These are phyloP conservation scores for Unio pictorum DNA, from an alignment of 2,888 invertebrate species.

Conservation along the genomic window DNA sequence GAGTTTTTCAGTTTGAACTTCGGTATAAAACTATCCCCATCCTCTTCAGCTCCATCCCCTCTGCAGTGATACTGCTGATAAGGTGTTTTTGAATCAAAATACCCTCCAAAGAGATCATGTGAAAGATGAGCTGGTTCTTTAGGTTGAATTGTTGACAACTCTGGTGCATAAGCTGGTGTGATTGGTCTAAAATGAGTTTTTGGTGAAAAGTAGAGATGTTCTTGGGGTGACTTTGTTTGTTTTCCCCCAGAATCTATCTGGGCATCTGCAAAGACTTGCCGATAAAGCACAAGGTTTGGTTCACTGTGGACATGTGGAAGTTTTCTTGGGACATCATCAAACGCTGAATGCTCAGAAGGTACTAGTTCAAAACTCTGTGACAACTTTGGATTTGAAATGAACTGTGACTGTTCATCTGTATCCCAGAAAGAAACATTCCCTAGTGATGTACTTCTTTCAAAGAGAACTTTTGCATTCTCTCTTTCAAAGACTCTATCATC, in stretches of 20 bases:
- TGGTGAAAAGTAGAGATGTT: conserved; percentile 83
- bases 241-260: conserved; percentile 7
- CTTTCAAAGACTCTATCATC: conserved; percentile 23
- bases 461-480: conserved; percentile 16
- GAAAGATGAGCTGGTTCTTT: conserved; percentile 24
- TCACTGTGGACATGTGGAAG: conserved; percentile 58
- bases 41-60: conserved; percentile 19
- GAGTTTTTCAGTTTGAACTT: conserved; percentile 78
- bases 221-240: conserved; percentile 69
- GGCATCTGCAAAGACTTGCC: conserved; percentile 27
- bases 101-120: conserved; percentile 55
- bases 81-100: conserved; percentile 40
- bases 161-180: conserved; percentile 41
- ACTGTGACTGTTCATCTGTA: conserved; percentile 14
- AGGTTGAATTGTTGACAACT: conserved; percentile 12
- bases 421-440: conserved; percentile 36
- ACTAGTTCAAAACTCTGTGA: conserved; percentile 54
- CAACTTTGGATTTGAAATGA: conserved; percentile 26
- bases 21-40: conserved; percentile 74
- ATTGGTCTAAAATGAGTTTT: conserved; percentile 90
- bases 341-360: conserved; percentile 62
- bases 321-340: conserved; percentile 52
- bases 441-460: conserved; percentile 40
- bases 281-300: conserved; percentile 42
- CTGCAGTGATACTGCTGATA: conserved; percentile 42